Conservation (phyloP, 2,888 invertebrate genomes). For the Himalopsyche kuldschensis region DNA sequence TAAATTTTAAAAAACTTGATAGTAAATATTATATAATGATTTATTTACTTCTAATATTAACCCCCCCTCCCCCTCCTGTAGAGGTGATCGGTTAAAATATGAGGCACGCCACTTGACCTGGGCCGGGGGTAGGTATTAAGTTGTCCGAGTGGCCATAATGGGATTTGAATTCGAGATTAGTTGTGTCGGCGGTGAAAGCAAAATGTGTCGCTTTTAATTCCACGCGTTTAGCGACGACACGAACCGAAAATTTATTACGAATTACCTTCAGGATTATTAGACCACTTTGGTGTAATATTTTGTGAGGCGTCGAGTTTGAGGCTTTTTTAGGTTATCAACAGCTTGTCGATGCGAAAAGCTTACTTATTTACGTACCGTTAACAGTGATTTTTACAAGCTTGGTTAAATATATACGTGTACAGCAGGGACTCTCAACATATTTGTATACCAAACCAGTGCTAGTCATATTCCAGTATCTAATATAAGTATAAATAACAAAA, state of each 20-base stretch:
- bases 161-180: background rate
- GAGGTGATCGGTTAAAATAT: background rate
- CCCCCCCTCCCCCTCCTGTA: no score
- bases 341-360: no score
- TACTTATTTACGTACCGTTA: no score
- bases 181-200: background rate
- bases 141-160: background rate
- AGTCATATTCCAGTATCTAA: no score
- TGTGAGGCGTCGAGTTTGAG: background rate
- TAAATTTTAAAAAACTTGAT: no score
- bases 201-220: background rate
- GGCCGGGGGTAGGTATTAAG: background rate
- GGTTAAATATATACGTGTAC: no score
- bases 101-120: background rate
- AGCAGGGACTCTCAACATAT: no score
- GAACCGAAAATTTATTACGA: background rate
- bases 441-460: no score
- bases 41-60: no score
- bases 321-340: background rate
- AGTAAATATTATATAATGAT: no score
- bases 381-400: no score
- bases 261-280: background rate
- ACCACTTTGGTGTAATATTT: background rate
- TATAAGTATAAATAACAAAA: no score
- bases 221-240: background rate